Evolutionary conservation across 2,888 invertebrate genomes (phyloP).

Genomic region (Oxystoma pomonae): DNA sequence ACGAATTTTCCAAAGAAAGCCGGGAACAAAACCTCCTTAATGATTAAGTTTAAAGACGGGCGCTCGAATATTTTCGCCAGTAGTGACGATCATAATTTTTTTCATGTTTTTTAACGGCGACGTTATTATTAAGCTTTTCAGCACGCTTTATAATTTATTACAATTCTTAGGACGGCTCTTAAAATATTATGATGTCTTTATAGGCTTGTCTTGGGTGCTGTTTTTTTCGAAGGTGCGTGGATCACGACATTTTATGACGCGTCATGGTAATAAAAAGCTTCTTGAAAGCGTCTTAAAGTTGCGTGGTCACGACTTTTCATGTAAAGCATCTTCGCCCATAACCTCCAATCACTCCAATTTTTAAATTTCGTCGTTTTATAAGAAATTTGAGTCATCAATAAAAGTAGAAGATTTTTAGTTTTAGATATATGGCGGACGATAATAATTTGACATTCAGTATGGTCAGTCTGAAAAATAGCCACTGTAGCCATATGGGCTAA

Average conservation of each 20-base stretch:
- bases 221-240: not conserved
- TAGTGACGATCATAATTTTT: not conserved
- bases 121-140: not conserved
- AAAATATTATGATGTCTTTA: conserved; percentile 21
- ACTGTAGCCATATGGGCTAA: too few species aligned
- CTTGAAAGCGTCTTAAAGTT: not conserved
- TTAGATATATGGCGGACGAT: too few species aligned
- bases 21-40: not conserved
- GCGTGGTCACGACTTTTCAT: not conserved
- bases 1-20: not conserved
- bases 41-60: not conserved
- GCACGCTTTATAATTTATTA: conserved; percentile 14
- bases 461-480: too few species aligned
- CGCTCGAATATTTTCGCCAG: not conserved
- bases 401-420: too few species aligned
- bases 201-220: not conserved
- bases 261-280: not conserved
- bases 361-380: too few species aligned
- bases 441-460: too few species aligned
- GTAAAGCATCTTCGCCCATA: too few species aligned
- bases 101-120: not conserved
- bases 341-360: too few species aligned
- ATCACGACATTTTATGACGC: not conserved
- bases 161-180: conserved; percentile 12
- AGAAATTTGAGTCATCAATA: too few species aligned